A percentile compares a stretch with the other conserved stretches of the same genome.
phyloP scores from a whole-genome alignment of 2,888 invertebrate genomes.

The Frankliniella intonsa region DNA sequence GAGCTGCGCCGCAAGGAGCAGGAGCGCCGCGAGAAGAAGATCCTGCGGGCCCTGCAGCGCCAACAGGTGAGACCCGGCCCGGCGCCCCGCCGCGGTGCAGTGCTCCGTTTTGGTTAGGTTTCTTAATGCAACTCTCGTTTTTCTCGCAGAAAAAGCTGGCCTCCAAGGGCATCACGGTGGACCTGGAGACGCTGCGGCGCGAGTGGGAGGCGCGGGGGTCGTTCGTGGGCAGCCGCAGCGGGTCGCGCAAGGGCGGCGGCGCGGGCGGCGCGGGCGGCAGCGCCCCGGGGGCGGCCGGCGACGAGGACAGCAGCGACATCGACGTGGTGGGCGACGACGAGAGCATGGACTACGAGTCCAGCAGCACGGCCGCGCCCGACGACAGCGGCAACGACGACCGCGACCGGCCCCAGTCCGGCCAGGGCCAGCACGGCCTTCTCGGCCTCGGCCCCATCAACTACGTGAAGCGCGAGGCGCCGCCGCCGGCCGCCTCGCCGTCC shows the following conservation, averaged over 20 bases:
- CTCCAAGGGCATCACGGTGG: slow-evolving; percentile 84
- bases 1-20: slow-evolving; percentile 80
- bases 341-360: slow-evolving; percentile 14
- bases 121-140: neutral
- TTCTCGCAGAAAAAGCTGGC: slow-evolving; percentile 69
- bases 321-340: slow-evolving; percentile 14
- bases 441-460: slow-evolving; percentile 13
- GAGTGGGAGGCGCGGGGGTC: slow-evolving; percentile 74
- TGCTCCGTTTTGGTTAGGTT: too few species aligned
- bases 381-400: neutral
- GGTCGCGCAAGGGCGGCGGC: slow-evolving; percentile 41
- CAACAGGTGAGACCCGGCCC: slow-evolving; percentile 52
- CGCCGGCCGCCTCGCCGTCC: neutral
- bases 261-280: slow-evolving; percentile 47
- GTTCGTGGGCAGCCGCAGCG: slow-evolving; percentile 16
- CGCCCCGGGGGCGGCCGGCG: slow-evolving; percentile 79
- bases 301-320: slow-evolving; percentile 49
- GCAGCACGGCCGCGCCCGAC: slow-evolving; percentile 14
- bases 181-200: slow-evolving; percentile 74
- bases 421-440: neutral
- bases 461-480: slow-evolving; percentile 41
- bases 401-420: neutral
- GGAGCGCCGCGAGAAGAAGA: slow-evolving; percentile 83
- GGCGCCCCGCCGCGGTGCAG: too few species aligned
- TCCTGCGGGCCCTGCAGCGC: slow-evolving; percentile 84